Percentiles rank a stretch among this genome's conserved stretches.
Conservation (phyloP, 1,140 invertebrate species). For the Cydia strobilella region DNA sequence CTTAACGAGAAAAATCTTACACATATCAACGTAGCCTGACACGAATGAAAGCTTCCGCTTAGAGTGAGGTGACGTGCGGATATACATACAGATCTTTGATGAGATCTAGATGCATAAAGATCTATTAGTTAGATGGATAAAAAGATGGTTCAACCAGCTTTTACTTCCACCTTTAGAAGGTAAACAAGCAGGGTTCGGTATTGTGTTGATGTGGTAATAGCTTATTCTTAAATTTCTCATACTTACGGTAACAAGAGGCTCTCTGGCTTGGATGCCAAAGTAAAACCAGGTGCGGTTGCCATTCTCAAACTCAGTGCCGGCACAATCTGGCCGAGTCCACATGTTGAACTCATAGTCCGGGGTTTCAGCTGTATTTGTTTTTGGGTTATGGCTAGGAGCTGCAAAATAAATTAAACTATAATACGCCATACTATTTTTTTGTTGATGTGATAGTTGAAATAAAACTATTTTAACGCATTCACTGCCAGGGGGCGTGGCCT, state of each 20-base stretch:
- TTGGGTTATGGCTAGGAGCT: conserved; percentile 61
- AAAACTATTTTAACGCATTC: no score
- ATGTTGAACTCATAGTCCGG: conserved; percentile 92
- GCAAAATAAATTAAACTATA: conserved; percentile 34
- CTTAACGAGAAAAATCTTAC: no score
- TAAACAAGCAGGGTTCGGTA: conserved; percentile 9
- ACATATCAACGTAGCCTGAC: no score
- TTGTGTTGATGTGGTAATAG: neutral
- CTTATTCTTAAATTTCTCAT: conserved; percentile 19
- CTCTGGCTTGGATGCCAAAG: conserved; percentile 88
- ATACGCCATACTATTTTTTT: neutral
- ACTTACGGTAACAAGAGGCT: conserved; percentile 61
- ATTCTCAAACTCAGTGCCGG: conserved; percentile 93
- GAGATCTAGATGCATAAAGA: no score
- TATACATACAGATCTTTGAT: no score
- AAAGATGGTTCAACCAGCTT: no score
- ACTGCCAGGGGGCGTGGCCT: no score
- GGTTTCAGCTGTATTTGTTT: conserved; percentile 60
- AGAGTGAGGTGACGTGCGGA: no score
- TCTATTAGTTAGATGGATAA: no score
- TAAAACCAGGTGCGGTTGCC: conserved; percentile 96
- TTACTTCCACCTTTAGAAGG: neutral
- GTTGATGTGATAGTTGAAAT: no score
- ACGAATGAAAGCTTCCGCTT: no score
- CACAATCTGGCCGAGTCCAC: conserved; percentile 95